A percentile compares a stretch with the other conserved stretches of the same genome.
Conservation (phyloP, 2,113 vertebrate genomes). For the Brachypodius melanocephalos region DNA sequence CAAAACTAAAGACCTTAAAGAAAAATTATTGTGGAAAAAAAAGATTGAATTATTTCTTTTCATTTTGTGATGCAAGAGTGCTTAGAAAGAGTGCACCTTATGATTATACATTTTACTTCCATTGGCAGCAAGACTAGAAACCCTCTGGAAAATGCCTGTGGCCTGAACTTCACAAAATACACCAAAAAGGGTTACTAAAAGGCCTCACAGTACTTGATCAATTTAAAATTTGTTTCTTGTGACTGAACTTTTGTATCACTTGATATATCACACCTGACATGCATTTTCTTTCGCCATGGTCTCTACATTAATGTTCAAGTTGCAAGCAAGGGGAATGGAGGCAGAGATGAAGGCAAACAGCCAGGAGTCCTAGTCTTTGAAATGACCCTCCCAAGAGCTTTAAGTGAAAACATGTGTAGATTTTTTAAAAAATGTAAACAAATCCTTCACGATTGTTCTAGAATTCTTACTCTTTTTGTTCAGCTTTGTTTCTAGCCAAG, state of each 20-base stretch:
- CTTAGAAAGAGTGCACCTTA: neutral
- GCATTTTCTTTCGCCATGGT: conserved; percentile 28
- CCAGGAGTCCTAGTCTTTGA: conserved; percentile 27
- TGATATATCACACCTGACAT: conserved; percentile 26
- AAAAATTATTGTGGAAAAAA: neutral
- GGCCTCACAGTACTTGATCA: neutral
- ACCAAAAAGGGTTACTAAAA: conserved; percentile 22
- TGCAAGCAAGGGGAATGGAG: neutral
- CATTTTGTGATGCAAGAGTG: neutral
- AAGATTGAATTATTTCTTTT: neutral
- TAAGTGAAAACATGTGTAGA: conserved; percentile 65
- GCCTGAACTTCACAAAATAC: neutral
- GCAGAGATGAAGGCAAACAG: conserved; percentile 30
- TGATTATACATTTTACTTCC: conserved; percentile 1
- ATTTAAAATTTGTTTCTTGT: conserved; percentile 4
- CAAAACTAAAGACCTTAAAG: neutral
- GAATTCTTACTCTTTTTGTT: conserved; percentile 25
- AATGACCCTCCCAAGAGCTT: conserved; percentile 49
- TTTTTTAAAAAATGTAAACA: conserved; percentile 35
- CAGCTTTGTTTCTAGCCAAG: conserved; percentile 22
- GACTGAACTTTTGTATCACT: conserved; percentile 45
- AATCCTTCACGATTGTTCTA: conserved; percentile 11
- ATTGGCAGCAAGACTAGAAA: conserved; percentile 22
- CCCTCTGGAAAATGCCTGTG: neutral
- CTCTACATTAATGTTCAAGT: conserved; percentile 23